Base-by-base conservation (phyloP, 2,797 vertebrate genomes). In the Ctenosaura bakeri region DNA sequence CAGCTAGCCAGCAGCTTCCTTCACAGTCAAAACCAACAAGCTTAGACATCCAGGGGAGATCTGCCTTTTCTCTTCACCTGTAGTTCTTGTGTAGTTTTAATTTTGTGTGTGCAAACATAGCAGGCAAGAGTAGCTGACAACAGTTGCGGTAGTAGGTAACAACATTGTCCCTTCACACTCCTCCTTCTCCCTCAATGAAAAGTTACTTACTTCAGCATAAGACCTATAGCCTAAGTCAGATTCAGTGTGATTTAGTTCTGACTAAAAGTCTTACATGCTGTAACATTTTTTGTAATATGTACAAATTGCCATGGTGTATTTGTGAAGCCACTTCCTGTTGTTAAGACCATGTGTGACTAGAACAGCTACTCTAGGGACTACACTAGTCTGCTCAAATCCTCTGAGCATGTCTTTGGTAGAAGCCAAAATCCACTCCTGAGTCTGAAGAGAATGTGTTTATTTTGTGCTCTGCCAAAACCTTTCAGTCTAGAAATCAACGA, bases 1-100 rank as follows among this genome's bases (percentile, higher is more conserved):
- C 92, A 95, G 94, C 94, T 94, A 90, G 94, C 91, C 92, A 95
- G 95, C 94, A 94, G 94, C 93, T 95, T 94, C 94, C 85, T 95
- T 94, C 91, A 84, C 94, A 94, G 92, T 69, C 94, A 95, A 83
- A 91, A 90, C 74, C 91, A 91, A 93, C 94, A 88, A 84, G 52
- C 94, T 4, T 26, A 79, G 89, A 69, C 62, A 90, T 93, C 93
- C 82, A 92, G 88, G 0, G 0, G 91, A 89, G 24, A n/a, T 86
- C 89, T 93, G 71, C 87, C 89, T 78, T 94, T 90, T 92, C 91
- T 90, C 90, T 90, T 80, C 54, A 0, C 76, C 59, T 85, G 8
- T 69, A 9, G 59, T 81, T 88, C 82, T n/a, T 56, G 54, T 42
- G 66, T 18, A 12, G 54, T 22, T 3, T 26, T 32, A 10, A 20